Percentiles rank a stretch among this genome's conserved stretches.
phyloP scores from a whole-genome alignment of 2,797 vertebrate species.

The Dallia pectoralis region DNA sequence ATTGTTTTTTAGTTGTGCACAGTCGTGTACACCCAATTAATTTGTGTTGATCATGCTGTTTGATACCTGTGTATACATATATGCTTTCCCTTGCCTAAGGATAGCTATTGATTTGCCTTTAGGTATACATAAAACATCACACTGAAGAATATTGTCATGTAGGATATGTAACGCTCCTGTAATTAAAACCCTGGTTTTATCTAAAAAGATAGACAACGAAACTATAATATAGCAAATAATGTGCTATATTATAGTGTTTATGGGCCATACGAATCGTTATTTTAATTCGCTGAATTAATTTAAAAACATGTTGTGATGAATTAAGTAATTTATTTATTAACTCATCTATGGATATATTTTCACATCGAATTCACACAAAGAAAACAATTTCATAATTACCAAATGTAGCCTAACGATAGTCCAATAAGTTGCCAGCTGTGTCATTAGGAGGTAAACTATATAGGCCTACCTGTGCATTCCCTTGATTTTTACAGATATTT shows the following conservation, averaged over 20 bases:
- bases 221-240: background rate
- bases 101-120: background rate
- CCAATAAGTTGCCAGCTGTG: background rate
- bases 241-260: background rate
- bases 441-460: background rate
- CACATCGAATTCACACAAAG: conserved; percentile 1
- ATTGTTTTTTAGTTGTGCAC: too few species aligned
- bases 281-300: background rate
- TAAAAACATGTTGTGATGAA: background rate
- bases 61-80: background rate
- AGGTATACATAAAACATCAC: background rate
- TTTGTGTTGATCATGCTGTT: too few species aligned
- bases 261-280: background rate
- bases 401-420: background rate
- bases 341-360: conserved; percentile 8
- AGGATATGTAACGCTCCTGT: background rate
- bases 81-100: background rate
- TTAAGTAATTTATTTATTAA: background rate
- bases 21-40: background rate
- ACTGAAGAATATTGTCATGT: background rate
- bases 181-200: background rate
- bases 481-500: background rate
- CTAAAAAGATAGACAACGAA: background rate
- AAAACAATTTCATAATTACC: background rate
- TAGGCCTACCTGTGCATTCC: background rate